Base-by-base conservation (phyloP, 2,797 vertebrate genomes). In the Sardinella longiceps region DNA sequence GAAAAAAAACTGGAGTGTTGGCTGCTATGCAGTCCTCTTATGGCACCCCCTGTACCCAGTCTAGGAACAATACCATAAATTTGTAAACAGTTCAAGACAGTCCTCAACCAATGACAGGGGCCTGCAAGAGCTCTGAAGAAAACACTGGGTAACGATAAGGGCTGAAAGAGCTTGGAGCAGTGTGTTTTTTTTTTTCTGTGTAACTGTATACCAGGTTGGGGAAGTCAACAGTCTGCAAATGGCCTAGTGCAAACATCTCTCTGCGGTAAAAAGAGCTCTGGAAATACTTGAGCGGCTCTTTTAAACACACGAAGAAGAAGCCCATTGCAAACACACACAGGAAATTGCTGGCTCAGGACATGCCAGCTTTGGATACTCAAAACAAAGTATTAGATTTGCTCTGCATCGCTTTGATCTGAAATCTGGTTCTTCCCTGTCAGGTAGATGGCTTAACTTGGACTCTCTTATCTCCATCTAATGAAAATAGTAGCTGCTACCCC, bases 211-310 rank as follows among this genome's bases (percentile, higher is more conserved):
- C 37, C 20, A 37, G 70, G 70, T 43, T 77, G 18, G 70, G 70
- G 70, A 77, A 77, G 70, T 39, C 70, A 77, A 77, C 37, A 39
- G 70, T 77, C 37, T 77, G 70, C 70, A 77, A 77, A 77, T 43
- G 18, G 70, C 70, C 37, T 20, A 77, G 70, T 39, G 18, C 70
- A 39, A 77, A 77, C 70, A 77, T 77, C 23, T 53, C 51, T 53
- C 51, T 20, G 51, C 48, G 12, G 48, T 20, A 20, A 6, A 3
- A 23, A 43, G 28, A 33, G 23, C 33, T 43, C 70, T 77, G 70
- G 37, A 77, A 77, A 39, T 2, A 77, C 70, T 77, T 37, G 70
- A 77, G 33, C 20, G 33, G 70, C 37, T 43, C 33, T 43, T 77
- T 77, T 39, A 77, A 77, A 77, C 70, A 77, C 28, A 33, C 0